These are phyloP conservation scores for Dascyllus trimaculatus DNA, from an alignment of 2,113 vertebrate genomes.

Conservation along the genomic window DNA sequence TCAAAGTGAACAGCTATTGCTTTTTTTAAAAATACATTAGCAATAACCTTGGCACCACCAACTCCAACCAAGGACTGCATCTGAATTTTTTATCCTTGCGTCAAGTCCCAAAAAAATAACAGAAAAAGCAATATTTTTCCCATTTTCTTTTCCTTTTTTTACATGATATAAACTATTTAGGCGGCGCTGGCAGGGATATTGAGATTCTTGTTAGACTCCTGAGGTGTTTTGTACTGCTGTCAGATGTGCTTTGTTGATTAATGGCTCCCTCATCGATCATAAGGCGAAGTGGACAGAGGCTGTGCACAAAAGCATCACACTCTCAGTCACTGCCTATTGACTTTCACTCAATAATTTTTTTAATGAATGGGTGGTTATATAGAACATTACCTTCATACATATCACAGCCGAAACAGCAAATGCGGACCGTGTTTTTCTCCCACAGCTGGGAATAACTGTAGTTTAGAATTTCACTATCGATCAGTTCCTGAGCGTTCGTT, in stretches of 20 bases:
- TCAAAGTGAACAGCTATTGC: conserved; percentile 26
- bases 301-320: conserved; percentile 48
- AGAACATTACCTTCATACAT: conserved; percentile 47
- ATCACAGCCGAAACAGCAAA: conserved; percentile 12
- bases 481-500: conserved; percentile 13
- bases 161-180: conserved; percentile 16
- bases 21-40: conserved; percentile 14
- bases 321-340: conserved; percentile 61
- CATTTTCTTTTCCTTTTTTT: not conserved
- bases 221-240: conserved; percentile 60
- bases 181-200: conserved; percentile 23
- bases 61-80: conserved; percentile 11
- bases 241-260: conserved; percentile 76
- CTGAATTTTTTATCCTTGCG: not conserved
- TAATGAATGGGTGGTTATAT: conserved; percentile 64
- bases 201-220: conserved; percentile 62
- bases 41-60: conserved; percentile 27
- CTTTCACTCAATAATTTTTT: conserved; percentile 65
- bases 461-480: conserved; percentile 49
- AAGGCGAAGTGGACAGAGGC: conserved; percentile 49
- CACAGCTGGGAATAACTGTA: conserved; percentile 13
- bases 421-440: conserved; percentile 3
- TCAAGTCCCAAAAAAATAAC: not conserved
- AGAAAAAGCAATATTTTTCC: conserved; percentile 4
- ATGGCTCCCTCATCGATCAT: conserved; percentile 74